Evolutionary conservation across 2,113 vertebrate genomes (phyloP).

Genomic region (Centrocercus urophasianus): DNA sequence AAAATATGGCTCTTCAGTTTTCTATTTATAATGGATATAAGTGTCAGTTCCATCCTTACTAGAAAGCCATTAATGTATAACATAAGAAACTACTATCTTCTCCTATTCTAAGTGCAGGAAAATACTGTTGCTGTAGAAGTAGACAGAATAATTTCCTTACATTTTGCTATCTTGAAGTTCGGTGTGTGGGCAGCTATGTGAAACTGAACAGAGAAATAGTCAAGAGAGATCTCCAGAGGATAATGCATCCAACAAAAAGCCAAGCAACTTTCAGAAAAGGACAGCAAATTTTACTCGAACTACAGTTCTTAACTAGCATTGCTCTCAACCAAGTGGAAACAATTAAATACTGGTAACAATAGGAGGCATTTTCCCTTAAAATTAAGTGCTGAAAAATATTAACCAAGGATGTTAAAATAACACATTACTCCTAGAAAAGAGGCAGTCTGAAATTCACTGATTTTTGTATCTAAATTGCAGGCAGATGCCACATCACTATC

Average conservation of each 20-base stretch:
- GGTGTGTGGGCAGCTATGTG: fast-evolving
- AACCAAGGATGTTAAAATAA: not conserved
- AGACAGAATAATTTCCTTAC: not conserved
- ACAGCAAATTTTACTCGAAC: not conserved
- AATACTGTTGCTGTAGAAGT: not conserved
- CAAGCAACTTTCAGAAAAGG: fast-evolving
- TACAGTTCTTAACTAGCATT: not conserved
- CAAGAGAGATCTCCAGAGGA: not conserved
- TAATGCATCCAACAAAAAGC: not conserved
- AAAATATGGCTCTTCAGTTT: not conserved
- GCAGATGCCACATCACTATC: not conserved
- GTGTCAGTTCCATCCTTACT: not conserved
- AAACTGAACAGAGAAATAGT: not conserved
- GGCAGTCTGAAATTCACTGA: not conserved
- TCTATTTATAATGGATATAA: not conserved
- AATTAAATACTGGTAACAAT: not conserved
- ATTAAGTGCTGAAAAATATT: not conserved
- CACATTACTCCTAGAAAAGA: not conserved
- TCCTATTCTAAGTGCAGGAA: not conserved
- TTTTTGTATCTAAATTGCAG: not conserved
- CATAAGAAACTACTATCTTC: not conserved
- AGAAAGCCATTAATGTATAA: not conserved
- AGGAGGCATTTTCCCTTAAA: not conserved
- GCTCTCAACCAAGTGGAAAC: not conserved
- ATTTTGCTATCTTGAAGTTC: not conserved